These are phyloP conservation scores for Plecotus auritus DNA, from an alignment of 2,113 vertebrate genomes.

Conservation along the genomic window DNA sequence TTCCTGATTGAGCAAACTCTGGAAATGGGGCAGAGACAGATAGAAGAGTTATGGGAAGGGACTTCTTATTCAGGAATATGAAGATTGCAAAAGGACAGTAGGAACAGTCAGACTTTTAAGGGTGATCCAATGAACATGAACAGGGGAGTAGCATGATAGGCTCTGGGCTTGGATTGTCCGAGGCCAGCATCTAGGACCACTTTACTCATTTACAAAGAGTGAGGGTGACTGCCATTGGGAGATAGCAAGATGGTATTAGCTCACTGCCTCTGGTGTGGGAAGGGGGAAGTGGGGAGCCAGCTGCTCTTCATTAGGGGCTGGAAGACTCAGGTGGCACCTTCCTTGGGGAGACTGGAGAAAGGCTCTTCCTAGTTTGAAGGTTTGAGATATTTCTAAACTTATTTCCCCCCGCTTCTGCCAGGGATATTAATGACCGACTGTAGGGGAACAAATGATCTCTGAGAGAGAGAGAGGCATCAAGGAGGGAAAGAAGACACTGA, in stretches of 20 bases:
- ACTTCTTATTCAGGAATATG: background rate
- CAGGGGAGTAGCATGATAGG: background rate
- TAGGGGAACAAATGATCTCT: background rate
- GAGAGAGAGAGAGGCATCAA: background rate
- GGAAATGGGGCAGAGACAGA: background rate
- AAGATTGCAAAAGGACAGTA: background rate
- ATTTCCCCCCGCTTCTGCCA: background rate
- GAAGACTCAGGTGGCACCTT: background rate
- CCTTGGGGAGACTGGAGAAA: background rate
- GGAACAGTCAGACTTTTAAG: background rate
- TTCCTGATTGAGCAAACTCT: background rate
- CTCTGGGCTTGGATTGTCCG: no score
- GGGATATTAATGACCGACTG: background rate
- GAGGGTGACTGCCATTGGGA: background rate
- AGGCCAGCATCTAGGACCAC: background rate
- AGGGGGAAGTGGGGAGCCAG: background rate
- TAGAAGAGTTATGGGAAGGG: background rate
- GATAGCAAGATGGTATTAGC: background rate
- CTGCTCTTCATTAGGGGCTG: background rate
- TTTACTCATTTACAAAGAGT: background rate
- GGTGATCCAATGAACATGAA: background rate
- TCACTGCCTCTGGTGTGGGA: background rate
- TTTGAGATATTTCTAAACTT: slow-evolving; percentile 25
- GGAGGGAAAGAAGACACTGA: background rate
- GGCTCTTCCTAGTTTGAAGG: background rate